These are phyloP conservation scores for Pedetes capensis DNA, from an alignment of 2,113 vertebrate species.

Conservation along the genomic window DNA sequence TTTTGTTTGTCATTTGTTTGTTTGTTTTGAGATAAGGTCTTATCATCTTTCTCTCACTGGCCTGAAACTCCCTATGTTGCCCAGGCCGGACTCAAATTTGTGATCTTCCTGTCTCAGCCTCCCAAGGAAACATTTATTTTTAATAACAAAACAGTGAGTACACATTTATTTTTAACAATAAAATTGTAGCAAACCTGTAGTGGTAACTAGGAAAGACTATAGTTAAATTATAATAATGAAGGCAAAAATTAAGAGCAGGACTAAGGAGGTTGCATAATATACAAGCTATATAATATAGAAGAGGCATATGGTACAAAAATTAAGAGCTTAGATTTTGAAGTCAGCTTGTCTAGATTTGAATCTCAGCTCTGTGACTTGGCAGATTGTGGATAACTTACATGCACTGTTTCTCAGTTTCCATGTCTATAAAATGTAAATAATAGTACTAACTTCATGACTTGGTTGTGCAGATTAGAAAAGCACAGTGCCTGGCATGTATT, in stretches of 20 bases:
- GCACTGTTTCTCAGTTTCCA: not conserved
- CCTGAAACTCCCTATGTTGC: too few relatives aligned
- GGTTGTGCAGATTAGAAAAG: not conserved
- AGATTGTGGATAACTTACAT: not conserved
- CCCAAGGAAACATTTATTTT: too few relatives aligned
- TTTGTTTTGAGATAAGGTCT: too few relatives aligned
- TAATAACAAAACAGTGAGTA: too few relatives aligned
- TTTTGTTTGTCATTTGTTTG: too few relatives aligned
- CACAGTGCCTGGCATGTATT: not conserved
- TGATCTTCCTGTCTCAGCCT: too few relatives aligned
- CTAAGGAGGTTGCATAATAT: not conserved
- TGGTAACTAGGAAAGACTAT: not conserved
- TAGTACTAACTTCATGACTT: not conserved
- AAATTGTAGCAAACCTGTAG: not conserved
- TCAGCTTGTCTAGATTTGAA: not conserved
- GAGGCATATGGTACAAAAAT: not conserved
- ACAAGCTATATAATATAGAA: not conserved
- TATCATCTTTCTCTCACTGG: too few relatives aligned
- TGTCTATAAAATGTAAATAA: not conserved
- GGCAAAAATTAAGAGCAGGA: not conserved
- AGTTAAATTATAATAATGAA: not conserved
- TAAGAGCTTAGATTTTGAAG: not conserved
- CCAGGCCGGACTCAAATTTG: too few relatives aligned
- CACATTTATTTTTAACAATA: slow-evolving; percentile 17
- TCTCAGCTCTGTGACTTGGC: not conserved